Evolutionary conservation across 2,113 vertebrate species (phyloP), one percentile per base, ranked within the genome.

Genomic region (Campylorhamphus procurvoides): DNA sequence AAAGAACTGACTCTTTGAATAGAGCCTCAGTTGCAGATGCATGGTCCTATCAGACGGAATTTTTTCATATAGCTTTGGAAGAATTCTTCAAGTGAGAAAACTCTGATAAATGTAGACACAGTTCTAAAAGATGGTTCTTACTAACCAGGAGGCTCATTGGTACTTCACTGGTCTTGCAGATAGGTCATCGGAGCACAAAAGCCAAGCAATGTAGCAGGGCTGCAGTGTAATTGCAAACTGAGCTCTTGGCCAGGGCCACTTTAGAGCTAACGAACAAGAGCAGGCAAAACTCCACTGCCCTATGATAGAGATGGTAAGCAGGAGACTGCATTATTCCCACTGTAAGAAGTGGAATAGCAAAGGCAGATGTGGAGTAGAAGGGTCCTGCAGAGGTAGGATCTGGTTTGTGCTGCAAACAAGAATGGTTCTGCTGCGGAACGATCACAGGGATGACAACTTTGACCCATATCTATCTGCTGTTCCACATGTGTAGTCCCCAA

Each of bases 401-500:
- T 72, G 62, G 4, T 52, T 87, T 17, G 0, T 74, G 22, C 37
- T 78, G 55, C 63, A n/a, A 52, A 69, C 8, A 40, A 59, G 18
- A 52, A 37, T 7, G 8, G 24, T 35, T 27, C 23, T 59, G 24
- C 46, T 60, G 28, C 18, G 50, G 14, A 74, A 9, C 8, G 3
- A 1, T 12, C 42, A 40, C 50, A 62, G 37, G 15, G 14, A 82
- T 8, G 6, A 17, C 25, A 79, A n/a, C 23, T 19, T 47, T 50
- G 37, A 58, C 18, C 37, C 9, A 2, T 23, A 33, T 11, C n/a
- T 44, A 28, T 10, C 31, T 76, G 50, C 46, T 86, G n/a, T n/a
- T 86, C 35, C 33, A 33, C 0, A 16, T 33, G 25, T 50, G 15
- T 10, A 15, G 33, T 49, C 0, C 33, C 18, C 23, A 37, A 0